Conservation (phyloP, 1,140 invertebrate genomes). For the Drosophila parabipectinata region DNA sequence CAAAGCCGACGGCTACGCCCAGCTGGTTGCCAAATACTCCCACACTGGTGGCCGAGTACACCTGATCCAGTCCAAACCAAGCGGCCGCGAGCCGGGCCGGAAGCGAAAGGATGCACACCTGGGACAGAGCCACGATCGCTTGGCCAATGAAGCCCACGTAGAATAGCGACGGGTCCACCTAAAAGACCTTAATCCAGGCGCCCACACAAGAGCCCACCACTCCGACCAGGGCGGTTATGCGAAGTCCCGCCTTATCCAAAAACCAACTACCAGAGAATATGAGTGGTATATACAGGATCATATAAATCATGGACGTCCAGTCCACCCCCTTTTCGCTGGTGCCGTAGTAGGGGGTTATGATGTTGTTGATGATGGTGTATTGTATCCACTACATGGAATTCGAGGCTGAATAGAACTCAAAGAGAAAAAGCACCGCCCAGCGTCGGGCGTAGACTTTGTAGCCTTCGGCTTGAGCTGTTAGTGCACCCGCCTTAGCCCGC, state of each 20-base stretch:
- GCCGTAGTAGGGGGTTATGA: slow-evolving; percentile 90
- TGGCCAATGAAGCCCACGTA: slow-evolving; percentile 95
- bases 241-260: slow-evolving; percentile 94
- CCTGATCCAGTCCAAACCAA: slow-evolving; percentile 98
- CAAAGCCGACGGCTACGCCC: slow-evolving; percentile 94
- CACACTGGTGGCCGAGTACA: slow-evolving; percentile 97
- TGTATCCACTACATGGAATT: slow-evolving; percentile 97
- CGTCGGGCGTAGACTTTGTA: slow-evolving; percentile 90
- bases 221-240: slow-evolving; percentile 93
- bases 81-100: slow-evolving; percentile 97
- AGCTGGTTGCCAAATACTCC: slow-evolving; percentile 99
- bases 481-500: slow-evolving; percentile 16
- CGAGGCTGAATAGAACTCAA: slow-evolving; percentile 95
- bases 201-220: slow-evolving; percentile 94
- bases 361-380: slow-evolving; percentile 93
- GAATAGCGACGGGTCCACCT: slow-evolving; percentile 91
- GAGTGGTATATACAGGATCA: slow-evolving; percentile 97
- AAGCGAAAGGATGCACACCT: slow-evolving; percentile 96
- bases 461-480: slow-evolving; percentile 53
- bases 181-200: slow-evolving; percentile 97
- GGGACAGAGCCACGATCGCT: slow-evolving; percentile 92
- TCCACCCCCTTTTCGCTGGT: slow-evolving; percentile 91
- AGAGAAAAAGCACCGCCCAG: slow-evolving; percentile 95
- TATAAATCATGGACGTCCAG: slow-evolving; percentile 99
- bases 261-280: slow-evolving; percentile 98